Percentiles rank a stretch among this genome's conserved stretches.
Evolutionary conservation across 2,888 invertebrate species (phyloP).

Genomic region (Pyrrhia umbra): DNA sequence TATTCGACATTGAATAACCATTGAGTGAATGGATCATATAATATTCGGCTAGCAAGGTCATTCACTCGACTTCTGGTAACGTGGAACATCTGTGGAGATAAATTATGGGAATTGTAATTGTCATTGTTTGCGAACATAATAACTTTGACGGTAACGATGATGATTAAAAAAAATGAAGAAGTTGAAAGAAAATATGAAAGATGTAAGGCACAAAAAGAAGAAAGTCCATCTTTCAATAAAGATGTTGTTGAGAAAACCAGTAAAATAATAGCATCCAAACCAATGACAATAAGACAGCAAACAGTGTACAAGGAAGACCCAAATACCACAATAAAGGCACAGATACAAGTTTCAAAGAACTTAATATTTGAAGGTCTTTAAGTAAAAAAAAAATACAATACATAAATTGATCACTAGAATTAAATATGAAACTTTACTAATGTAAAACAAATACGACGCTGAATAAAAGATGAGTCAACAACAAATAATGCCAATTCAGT

Average conservation of each 20-base stretch:
- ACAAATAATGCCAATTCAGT: constrained; percentile 50
- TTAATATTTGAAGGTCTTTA: constrained; percentile 12
- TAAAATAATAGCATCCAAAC: no score
- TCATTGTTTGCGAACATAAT: neutral
- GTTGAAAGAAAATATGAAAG: no score
- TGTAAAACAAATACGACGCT: constrained; percentile 24
- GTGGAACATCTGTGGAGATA: constrained; percentile 62
- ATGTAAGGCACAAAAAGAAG: no score
- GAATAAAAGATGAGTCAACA: constrained; percentile 51
- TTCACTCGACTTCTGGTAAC: constrained; percentile 71
- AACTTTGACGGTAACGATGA: neutral
- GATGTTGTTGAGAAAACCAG: no score
- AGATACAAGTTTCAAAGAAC: neutral
- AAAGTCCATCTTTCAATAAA: no score
- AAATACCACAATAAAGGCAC: neutral
- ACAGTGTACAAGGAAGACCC: neutral
- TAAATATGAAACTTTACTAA: constrained; percentile 5
- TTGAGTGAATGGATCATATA: constrained; percentile 59
- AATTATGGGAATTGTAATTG: constrained; percentile 2
- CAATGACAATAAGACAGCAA: no score
- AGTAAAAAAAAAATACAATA: constrained; percentile 11
- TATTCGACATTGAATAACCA: constrained; percentile 65
- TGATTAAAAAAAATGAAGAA: no score
- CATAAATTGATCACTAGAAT: constrained; percentile 12
- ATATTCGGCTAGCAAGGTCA: constrained; percentile 75